A percentile compares a stretch with the other conserved stretches of the same genome.
phyloP scores from a whole-genome alignment of 53 echinoderm and acorn worm species.

The Astropecten irregularis region DNA sequence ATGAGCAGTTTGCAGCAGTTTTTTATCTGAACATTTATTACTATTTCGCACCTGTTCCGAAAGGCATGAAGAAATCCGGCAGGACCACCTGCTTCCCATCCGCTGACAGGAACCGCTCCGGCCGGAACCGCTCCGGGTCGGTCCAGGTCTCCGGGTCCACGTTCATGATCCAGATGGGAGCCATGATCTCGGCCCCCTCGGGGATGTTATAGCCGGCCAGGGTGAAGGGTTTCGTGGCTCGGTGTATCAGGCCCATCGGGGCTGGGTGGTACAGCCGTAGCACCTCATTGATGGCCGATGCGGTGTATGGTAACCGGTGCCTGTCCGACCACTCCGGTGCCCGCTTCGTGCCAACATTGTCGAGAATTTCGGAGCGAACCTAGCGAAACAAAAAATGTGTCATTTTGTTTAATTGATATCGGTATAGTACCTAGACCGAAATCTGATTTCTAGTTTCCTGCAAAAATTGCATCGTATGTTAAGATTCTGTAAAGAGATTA shows the following conservation, averaged over 20 bases:
- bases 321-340: background rate
- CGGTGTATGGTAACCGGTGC: background rate
- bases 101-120: background rate
- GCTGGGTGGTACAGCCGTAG: background rate
- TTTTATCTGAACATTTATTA: no score
- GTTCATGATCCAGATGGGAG: background rate
- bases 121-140: background rate
- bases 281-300: background rate
- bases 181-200: background rate
- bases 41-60: conserved; percentile 13
- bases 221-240: background rate
- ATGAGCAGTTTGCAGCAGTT: no score
- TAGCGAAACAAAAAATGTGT: background rate
- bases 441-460: no score
- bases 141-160: background rate
- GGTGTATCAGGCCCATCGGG: background rate
- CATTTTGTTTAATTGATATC: background rate
- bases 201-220: conserved; percentile 1
- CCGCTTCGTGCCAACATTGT: background rate
- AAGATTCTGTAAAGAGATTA: no score
- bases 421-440: no score
- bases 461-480: no score
- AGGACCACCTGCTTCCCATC: background rate
- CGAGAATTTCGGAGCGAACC: background rate
- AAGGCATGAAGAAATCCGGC: background rate